phyloP scores from a whole-genome alignment of 2,797 vertebrate genomes.

The Xiphorhynchus erythropygius region DNA sequence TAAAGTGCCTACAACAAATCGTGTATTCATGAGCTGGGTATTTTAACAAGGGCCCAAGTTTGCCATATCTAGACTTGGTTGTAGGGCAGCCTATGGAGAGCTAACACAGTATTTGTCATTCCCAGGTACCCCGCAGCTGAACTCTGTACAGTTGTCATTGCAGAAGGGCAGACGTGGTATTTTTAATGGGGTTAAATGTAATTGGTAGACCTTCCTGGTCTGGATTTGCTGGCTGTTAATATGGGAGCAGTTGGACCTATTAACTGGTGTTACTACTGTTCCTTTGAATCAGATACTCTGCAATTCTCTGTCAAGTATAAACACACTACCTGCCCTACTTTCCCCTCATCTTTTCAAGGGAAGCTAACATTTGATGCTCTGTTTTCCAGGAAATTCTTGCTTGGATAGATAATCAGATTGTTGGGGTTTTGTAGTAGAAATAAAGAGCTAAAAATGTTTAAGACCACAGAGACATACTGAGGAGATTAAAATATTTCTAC shows the following conservation, averaged over 20 bases:
- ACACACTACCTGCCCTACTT: neutral
- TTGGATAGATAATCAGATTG: neutral
- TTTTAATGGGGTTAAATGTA: neutral
- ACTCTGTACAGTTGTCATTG: neutral
- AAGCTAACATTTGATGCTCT: neutral
- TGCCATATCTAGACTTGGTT: neutral
- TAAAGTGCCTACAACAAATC: slow-evolving; percentile 1
- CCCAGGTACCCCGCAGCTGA: neutral
- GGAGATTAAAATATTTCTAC: neutral
- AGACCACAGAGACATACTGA: neutral
- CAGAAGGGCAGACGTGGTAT: neutral
- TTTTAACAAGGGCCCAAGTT: neutral
- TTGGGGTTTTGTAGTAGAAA: neutral
- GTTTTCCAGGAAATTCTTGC: neutral
- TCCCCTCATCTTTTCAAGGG: neutral
- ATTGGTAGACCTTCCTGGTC: neutral
- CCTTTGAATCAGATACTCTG: neutral
- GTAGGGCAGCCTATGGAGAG: neutral
- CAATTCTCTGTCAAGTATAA: neutral
- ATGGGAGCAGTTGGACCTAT: neutral
- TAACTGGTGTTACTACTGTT: neutral
- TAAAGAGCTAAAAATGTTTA: neutral
- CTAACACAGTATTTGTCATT: neutral
- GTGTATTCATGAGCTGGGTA: neutral
- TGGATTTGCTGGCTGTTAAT: neutral